Conservation (phyloP, 2,888 invertebrate genomes). For the Linnaemya vulpina region DNA sequence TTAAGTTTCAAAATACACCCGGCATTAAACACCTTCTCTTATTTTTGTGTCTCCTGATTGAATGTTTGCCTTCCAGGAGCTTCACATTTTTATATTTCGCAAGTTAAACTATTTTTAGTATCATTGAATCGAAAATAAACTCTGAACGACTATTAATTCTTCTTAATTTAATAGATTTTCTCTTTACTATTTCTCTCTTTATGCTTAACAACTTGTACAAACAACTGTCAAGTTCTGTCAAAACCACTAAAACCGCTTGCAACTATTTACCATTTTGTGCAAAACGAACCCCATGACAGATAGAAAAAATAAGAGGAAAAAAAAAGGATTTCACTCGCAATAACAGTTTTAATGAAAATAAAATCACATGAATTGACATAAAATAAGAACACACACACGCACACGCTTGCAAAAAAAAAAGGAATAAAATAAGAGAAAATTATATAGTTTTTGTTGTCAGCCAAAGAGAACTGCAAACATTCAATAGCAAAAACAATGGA, state of each 20-base stretch:
- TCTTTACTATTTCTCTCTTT: neutral
- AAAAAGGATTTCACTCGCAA: neutral
- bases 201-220: constrained; percentile 48
- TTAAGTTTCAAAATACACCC: too few species aligned
- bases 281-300: constrained; percentile 28
- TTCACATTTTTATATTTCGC: neutral
- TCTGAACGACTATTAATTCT: neutral
- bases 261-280: constrained; percentile 55
- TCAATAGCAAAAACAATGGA: neutral
- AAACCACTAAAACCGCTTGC: constrained; percentile 65
- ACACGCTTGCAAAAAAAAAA: neutral
- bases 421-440: neutral
- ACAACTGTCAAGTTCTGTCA: constrained; percentile 69
- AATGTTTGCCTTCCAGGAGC: neutral
- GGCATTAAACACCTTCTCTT: too few species aligned
- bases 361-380: constrained; percentile 31
- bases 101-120: neutral
- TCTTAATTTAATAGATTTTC: constrained; percentile 17
- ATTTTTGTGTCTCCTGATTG: too few species aligned
- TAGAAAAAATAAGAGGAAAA: neutral
- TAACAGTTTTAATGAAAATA: constrained; percentile 45
- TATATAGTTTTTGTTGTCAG: neutral
- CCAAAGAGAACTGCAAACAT: neutral
- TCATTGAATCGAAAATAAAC: neutral
- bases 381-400: constrained; percentile 33